Conservation (phyloP, 92 coral and sea anemone genomes). For the Micromussa lordhowensis region DNA sequence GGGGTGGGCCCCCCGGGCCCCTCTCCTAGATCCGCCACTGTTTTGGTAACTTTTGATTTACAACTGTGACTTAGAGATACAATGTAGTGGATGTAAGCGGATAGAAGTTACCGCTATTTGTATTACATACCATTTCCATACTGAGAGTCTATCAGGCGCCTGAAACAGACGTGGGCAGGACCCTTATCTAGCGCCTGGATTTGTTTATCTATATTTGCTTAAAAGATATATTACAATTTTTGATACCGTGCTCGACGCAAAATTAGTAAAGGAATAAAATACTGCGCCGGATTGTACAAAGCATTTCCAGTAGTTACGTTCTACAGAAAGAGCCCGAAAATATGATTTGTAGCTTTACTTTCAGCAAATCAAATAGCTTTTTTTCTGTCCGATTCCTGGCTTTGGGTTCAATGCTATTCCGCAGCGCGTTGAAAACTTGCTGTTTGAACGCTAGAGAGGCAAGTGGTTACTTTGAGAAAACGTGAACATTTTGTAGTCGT, state of each 20-base stretch:
- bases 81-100: not conserved
- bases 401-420: not conserved
- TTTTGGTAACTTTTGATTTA: not conserved
- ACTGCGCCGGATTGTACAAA: not conserved
- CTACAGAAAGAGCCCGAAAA: not conserved
- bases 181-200: not conserved
- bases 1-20: too few relatives aligned
- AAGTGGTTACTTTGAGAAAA: not conserved
- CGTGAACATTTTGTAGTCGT: slow-evolving; percentile 25
- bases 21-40: too few relatives aligned
- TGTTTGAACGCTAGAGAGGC: not conserved
- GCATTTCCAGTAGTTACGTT: not conserved
- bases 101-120: not conserved
- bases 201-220: not conserved
- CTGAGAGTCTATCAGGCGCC: not conserved
- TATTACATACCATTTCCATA: not conserved
- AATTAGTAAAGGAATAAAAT: not conserved
- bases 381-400: not conserved
- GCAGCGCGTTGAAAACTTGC: not conserved
- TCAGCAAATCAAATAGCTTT: not conserved
- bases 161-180: not conserved
- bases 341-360: not conserved
- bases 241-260: not conserved
- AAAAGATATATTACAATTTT: not conserved
- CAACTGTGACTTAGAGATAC: not conserved